Evolutionary conservation across 2,113 vertebrate genomes (phyloP).

Genomic region (Anthoscopus minutus): DNA sequence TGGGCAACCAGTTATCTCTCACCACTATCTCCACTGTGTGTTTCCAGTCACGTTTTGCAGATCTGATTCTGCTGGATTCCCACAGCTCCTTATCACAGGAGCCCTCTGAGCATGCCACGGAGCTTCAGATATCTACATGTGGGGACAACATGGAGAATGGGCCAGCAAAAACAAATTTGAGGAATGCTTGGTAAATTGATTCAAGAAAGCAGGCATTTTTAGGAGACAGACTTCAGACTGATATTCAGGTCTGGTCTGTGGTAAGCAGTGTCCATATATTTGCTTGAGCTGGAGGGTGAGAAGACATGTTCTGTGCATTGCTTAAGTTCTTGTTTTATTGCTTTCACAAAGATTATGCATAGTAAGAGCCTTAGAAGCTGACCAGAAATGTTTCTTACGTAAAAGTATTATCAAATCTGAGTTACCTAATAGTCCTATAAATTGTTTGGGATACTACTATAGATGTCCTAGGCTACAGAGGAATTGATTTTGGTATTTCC

Average conservation of each 20-base stretch:
- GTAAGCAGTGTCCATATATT: not conserved
- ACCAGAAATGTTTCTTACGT: not conserved
- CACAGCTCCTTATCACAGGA: not conserved
- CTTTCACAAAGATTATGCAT: not conserved
- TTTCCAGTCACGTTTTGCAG: not conserved
- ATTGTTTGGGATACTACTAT: not conserved
- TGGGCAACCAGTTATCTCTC: not conserved
- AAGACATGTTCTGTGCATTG: not conserved
- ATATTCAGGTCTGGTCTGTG: not conserved
- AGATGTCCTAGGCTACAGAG: not conserved
- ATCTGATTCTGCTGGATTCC: not conserved
- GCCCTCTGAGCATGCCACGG: not conserved
- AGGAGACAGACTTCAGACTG: not conserved
- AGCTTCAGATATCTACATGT: rapidly evolving
- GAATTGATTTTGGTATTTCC: not conserved
- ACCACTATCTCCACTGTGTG: rapidly evolving
- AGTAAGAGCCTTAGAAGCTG: not conserved
- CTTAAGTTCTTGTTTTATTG: not conserved
- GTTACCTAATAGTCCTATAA: not conserved
- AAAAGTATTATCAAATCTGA: not conserved
- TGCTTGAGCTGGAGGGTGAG: not conserved
- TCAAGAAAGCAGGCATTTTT: not conserved
- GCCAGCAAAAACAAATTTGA: not conserved
- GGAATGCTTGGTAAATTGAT: not conserved
- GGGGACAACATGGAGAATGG: not conserved